These are phyloP conservation scores for Syngnathus scovelli DNA, from an alignment of 2,113 vertebrate genomes.

Conservation along the genomic window DNA sequence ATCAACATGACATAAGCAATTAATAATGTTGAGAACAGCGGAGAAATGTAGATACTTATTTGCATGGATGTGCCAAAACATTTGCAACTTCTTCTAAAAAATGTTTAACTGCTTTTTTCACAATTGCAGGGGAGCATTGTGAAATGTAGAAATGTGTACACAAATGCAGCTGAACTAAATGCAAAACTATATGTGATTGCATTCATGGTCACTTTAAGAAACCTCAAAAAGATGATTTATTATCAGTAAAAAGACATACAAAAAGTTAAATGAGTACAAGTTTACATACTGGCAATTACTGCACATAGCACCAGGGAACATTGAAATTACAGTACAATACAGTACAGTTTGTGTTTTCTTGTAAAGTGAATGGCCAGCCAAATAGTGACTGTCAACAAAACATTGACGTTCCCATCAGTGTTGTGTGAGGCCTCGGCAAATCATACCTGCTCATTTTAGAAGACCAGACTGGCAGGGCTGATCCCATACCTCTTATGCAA, in stretches of 20 bases:
- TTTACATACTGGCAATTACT: constrained; percentile 17
- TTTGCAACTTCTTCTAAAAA: too few relatives aligned
- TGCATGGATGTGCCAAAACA: too few relatives aligned
- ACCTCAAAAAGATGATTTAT: constrained; percentile 42
- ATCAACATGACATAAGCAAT: too few relatives aligned
- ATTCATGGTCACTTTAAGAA: neutral
- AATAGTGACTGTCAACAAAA: constrained; percentile 24
- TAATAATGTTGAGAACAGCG: too few relatives aligned
- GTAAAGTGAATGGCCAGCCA: constrained; percentile 11
- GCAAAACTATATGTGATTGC: neutral
- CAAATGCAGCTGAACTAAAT: constrained; percentile 11
- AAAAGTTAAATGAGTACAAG: constrained; percentile 32
- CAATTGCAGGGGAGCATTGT: too few relatives aligned
- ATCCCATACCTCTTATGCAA: constrained; percentile 11
- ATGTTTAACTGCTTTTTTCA: too few relatives aligned
- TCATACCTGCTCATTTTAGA: constrained; percentile 44
- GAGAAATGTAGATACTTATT: too few relatives aligned
- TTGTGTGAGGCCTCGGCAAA: constrained; percentile 22
- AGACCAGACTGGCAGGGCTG: constrained; percentile 18
- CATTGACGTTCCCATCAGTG: constrained; percentile 52
- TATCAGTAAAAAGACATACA: constrained; percentile 34
- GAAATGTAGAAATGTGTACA: neutral
- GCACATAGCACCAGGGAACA: constrained; percentile 15
- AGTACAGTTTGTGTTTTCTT: constrained; percentile 29
- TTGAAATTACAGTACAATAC: constrained; percentile 45